Evolutionary conservation across 2,888 invertebrate genomes (phyloP), one percentile per base, ranked within the genome.

Genomic region (Furcula furcula): DNA sequence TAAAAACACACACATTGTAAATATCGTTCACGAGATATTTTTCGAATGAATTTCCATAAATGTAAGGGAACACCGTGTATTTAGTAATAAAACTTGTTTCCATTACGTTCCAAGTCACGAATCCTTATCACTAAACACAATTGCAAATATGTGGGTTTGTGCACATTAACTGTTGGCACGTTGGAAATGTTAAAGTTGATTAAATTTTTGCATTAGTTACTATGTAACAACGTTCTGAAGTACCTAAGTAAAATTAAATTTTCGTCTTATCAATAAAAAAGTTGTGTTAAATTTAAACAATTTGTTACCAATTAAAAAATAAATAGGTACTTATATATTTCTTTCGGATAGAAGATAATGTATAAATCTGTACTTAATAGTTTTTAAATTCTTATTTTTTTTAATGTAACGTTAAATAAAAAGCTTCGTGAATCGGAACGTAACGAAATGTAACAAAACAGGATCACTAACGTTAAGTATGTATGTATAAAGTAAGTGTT

Each of bases 401-500:
- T n/a, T n/a, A n/a, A n/a, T n/a, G n/a, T n/a, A n/a, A n/a, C n/a
- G n/a, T n/a, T n/a, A n/a, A n/a, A n/a, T n/a, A n/a, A n/a, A n/a
- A 14, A 7, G 15, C 13, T 38, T 51, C 40, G 58, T 56, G 57
- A 33, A 43, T 57, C 30, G 43, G 51, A 49, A 37, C 34, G 42
- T 36, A 42, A 14, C 32, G 28, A 31, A 42, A 30, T 40, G 31
- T 29, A 31, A 53, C 28, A 51, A 58, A 63, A 61, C 66, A 65
- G 55, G 58, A 72, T 65, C 49, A 61, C 22, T 49, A 45, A 44
- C 59, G 34, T 44, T 65, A 56, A 51, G 72, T 78, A 76, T 77
- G 79, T 80, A 74, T 69, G n/a, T 58, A 33, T 69, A 68, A 48
- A 31, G 32, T 83, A 83, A 83, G 74, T 84, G 81, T 85, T 83